Conservation (phyloP, 2,797 vertebrate genomes). For the Champsocephalus gunnari region DNA sequence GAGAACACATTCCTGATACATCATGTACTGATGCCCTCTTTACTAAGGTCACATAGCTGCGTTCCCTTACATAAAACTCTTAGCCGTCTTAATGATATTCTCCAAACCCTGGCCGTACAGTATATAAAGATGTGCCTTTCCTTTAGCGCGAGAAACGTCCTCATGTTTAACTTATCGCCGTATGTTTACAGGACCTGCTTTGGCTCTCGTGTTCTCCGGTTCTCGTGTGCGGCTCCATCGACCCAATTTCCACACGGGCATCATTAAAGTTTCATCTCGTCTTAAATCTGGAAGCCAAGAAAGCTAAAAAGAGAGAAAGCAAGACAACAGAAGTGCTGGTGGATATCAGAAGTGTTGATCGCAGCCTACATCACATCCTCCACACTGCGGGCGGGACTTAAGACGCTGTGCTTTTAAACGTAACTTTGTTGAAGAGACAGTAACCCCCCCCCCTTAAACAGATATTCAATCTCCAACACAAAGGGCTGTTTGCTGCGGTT, state of each 20-base stretch:
- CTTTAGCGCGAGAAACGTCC: not conserved
- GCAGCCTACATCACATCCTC: constrained; percentile 13
- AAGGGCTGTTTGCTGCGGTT: not conserved
- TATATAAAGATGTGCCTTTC: no score
- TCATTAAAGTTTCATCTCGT: constrained; percentile 69
- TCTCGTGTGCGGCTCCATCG: constrained; percentile 25
- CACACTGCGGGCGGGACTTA: constrained; percentile 19
- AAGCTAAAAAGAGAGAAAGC: constrained; percentile 19
- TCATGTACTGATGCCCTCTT: no score
- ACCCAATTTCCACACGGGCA: constrained; percentile 43
- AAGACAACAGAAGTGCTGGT: constrained; percentile 18
- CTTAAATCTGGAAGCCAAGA: constrained; percentile 53
- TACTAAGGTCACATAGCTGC: no score
- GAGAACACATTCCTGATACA: no score
- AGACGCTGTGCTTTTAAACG: not conserved
- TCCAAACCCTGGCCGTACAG: no score
- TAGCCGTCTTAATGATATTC: no score
- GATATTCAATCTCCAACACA: not conserved
- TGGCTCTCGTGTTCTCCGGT: not conserved
- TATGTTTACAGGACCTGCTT: constrained; percentile 21
- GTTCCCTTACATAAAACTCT: no score
- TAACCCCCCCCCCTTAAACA: not conserved
- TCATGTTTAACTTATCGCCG: constrained; percentile 10
- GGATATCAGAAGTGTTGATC: constrained; percentile 56
- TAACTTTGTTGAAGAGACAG: not conserved